Evolutionary conservation across 30 jellyfish, hydroid and myxozoan genomes (phyloP).

Genomic region (Cassiopea xamachana): DNA sequence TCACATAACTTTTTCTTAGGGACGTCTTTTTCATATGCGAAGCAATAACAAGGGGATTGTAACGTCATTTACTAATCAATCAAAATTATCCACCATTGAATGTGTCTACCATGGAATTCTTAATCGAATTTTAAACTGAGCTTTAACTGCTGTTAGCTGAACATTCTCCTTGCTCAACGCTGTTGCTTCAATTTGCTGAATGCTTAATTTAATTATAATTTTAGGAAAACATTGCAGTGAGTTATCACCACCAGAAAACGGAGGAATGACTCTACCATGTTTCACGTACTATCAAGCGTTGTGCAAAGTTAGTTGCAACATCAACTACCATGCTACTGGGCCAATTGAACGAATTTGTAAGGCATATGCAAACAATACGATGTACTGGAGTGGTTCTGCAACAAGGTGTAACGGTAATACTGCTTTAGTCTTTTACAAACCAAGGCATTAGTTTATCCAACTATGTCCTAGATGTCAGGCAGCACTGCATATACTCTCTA

Average conservation of each 20-base stretch:
- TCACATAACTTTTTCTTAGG: not conserved
- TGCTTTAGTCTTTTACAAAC: not conserved
- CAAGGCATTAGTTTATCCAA: too few species aligned
- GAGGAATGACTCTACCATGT: conserved; percentile 70
- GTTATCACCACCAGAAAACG: conserved; percentile 48
- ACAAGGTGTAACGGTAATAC: conserved; percentile 52
- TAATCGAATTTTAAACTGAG: too few species aligned
- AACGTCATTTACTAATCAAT: too few species aligned
- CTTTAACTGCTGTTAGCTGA: too few species aligned
- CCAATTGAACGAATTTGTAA: conserved; percentile 49
- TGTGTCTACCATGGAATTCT: too few species aligned
- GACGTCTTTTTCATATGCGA: too few species aligned
- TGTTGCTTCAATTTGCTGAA: too few species aligned
- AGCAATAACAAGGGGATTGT: too few species aligned
- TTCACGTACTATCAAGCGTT: conserved; percentile 53
- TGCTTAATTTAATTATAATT: not conserved
- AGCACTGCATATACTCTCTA: too few species aligned
- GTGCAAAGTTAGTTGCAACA: conserved; percentile 58
- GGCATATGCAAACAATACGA: conserved; percentile 27
- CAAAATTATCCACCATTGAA: too few species aligned
- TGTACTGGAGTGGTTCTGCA: conserved; percentile 63
- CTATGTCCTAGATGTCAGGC: too few species aligned
- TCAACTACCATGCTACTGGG: conserved; percentile 61
- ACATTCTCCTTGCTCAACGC: too few species aligned
- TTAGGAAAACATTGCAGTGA: conserved; percentile 62